phyloP scores from a whole-genome alignment of 2,797 vertebrate genomes.

The Microchirus variegatus region DNA sequence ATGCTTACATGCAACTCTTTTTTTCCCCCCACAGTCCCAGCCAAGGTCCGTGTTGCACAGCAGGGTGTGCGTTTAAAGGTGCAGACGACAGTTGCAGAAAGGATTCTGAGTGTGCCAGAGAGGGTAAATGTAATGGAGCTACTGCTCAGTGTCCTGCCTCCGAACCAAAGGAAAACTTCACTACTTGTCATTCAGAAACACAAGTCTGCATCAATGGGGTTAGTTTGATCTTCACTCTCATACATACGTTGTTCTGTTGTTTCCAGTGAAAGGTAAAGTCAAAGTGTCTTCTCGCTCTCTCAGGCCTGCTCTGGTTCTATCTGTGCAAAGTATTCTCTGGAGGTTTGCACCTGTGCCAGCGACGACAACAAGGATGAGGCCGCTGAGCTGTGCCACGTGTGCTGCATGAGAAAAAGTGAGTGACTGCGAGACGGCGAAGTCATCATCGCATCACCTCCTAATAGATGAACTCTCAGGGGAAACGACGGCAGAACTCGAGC shows the following conservation, averaged over 20 bases:
- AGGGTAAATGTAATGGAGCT: constrained; percentile 86
- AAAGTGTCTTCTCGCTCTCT: not conserved
- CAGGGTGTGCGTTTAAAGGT: constrained; percentile 79
- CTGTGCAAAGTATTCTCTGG: constrained; percentile 87
- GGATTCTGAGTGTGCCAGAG: constrained; percentile 89
- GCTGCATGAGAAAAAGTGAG: constrained; percentile 96
- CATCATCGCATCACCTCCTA: no score
- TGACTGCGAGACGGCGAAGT: not conserved
- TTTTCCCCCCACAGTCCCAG: constrained; percentile 84
- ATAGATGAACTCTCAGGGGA: no score
- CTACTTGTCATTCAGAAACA: constrained; percentile 87
- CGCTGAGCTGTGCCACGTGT: constrained; percentile 92
- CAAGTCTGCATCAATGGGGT: constrained; percentile 98
- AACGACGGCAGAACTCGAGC: no score
- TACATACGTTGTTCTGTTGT: no score
- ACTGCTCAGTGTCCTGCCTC: constrained; percentile 88
- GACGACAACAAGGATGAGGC: constrained; percentile 87
- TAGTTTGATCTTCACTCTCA: no score
- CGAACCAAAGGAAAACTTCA: constrained; percentile 87
- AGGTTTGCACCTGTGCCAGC: constrained; percentile 91
- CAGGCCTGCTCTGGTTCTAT: constrained; percentile 96
- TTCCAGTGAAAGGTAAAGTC: no score
- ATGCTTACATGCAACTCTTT: not conserved
- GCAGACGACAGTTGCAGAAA: constrained; percentile 79
- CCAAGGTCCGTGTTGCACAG: constrained; percentile 93